Evolutionary conservation across 2,888 invertebrate species (phyloP).

Genomic region (Tenthredo mesomela): DNA sequence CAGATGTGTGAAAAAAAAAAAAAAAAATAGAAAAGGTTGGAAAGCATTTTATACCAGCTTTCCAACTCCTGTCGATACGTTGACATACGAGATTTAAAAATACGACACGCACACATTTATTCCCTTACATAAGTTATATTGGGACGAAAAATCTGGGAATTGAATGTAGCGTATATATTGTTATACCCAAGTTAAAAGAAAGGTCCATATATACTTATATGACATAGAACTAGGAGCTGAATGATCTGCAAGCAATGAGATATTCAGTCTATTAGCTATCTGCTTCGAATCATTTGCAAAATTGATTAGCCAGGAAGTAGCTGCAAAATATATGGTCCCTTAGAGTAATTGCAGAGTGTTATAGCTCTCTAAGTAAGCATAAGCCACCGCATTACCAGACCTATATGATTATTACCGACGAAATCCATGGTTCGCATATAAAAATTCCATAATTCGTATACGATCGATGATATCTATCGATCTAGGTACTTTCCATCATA

Average conservation of each 20-base stretch:
- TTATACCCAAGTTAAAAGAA: background rate
- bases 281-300: background rate
- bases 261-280: background rate
- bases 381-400: background rate
- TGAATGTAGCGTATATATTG: background rate
- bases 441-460: background rate
- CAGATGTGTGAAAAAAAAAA: background rate
- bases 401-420: background rate
- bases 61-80: conserved; percentile 19
- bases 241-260: background rate
- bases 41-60: background rate
- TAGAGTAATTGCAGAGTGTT: background rate
- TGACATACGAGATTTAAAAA: conserved; percentile 27
- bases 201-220: background rate
- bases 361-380: background rate
- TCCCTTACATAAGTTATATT: background rate
- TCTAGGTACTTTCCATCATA: background rate
- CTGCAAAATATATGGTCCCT: background rate
- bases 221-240: background rate
- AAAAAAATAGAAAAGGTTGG: background rate
- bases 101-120: background rate
- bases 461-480: background rate
- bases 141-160: background rate
- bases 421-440: background rate
- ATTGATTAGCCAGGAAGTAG: background rate